Conservation (phyloP, 1,140 invertebrate genomes). For the Palaemon carinicauda region DNA sequence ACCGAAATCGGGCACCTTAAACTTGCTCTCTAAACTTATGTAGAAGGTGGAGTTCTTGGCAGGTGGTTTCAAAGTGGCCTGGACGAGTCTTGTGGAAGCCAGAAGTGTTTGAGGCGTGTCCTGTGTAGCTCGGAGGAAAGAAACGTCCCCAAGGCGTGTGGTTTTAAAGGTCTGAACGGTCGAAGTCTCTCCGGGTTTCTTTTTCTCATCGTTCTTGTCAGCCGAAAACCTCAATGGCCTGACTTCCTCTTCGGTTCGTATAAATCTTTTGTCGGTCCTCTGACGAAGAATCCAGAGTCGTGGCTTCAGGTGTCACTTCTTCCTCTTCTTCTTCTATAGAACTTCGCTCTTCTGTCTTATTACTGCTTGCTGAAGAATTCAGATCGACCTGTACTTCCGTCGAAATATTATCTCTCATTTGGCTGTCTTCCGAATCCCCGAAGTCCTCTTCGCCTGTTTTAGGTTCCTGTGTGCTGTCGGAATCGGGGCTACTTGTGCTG, state of each 20-base stretch:
- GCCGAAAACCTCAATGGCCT: neutral
- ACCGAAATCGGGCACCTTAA: slow-evolving; percentile 50
- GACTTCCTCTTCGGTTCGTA: slow-evolving; percentile 13
- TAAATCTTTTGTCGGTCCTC: slow-evolving; percentile 37
- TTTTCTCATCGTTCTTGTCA: neutral
- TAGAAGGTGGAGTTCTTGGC: slow-evolving; percentile 58
- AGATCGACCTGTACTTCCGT: neutral
- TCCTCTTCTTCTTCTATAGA: neutral
- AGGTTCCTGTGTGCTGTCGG: slow-evolving; percentile 18
- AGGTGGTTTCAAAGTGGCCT: slow-evolving; percentile 54
- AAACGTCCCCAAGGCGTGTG: slow-evolving; percentile 47
- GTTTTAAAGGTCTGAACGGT: neutral
- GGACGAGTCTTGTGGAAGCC: slow-evolving; percentile 56
- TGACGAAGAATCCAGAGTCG: neutral
- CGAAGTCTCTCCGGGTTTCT: neutral
- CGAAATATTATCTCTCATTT: neutral
- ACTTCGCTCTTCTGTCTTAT: neutral
- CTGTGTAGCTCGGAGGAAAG: slow-evolving; percentile 54
- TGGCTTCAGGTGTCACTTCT: neutral
- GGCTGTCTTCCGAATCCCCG: neutral
- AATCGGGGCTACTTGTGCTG: slow-evolving; percentile 45
- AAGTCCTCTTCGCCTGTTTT: slow-evolving; percentile 25
- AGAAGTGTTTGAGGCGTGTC: slow-evolving; percentile 57
- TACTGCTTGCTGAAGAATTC: neutral
- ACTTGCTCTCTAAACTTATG: slow-evolving; percentile 55